Evolutionary conservation across 2,797 vertebrate species (phyloP).

Genomic region (Myoxocephalus aenaeus): DNA sequence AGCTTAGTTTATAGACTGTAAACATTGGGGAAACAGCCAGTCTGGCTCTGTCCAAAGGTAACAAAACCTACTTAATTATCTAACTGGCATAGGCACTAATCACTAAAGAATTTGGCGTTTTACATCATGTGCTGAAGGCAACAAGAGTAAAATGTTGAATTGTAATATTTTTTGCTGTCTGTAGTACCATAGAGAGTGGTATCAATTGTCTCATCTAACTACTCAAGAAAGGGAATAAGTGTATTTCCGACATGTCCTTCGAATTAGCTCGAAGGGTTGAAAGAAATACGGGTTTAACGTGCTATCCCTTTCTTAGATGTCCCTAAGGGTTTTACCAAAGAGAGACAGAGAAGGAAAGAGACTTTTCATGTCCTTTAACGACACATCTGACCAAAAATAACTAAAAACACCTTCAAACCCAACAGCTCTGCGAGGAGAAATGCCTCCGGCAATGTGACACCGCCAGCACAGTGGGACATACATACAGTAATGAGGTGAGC

Average conservation of each 20-base stretch:
- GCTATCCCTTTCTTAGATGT: neutral
- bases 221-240: neutral
- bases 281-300: neutral
- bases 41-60: neutral
- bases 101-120: neutral
- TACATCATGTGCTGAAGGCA: neutral
- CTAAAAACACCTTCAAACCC: conserved; percentile 49
- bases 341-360: conserved; percentile 22
- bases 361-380: conserved; percentile 58
- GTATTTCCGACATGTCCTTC: neutral
- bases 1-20: neutral
- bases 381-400: conserved; percentile 62
- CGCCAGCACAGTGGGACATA: conserved; percentile 45
- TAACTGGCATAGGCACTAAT: neutral
- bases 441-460: conserved; percentile 38
- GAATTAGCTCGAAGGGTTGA: neutral
- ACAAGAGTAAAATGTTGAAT: neutral
- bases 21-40: neutral
- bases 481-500: conserved; percentile 64
- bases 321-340: neutral
- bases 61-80: neutral
- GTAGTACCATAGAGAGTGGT: neutral
- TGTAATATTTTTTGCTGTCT: neutral
- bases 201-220: neutral
- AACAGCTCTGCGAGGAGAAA: conserved; percentile 27